These are phyloP conservation scores for Carpatolechia fugitivella DNA, from an alignment of 2,888 invertebrate species.

Conservation along the genomic window DNA sequence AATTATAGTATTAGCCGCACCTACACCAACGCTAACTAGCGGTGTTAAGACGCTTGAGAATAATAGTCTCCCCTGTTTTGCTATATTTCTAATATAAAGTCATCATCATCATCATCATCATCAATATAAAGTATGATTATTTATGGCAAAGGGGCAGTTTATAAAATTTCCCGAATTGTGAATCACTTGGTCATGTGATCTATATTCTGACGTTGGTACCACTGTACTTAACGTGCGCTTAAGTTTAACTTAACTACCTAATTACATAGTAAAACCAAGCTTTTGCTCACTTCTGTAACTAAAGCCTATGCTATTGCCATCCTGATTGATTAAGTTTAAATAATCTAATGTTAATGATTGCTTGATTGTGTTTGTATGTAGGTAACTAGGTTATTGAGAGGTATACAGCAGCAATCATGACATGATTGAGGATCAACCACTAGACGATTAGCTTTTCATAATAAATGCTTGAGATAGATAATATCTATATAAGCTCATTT, in stretches of 20 bases:
- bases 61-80: not conserved
- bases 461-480: no score
- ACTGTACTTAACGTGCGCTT: slow-evolving; percentile 25
- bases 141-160: not conserved
- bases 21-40: slow-evolving; percentile 46
- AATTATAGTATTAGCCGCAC: slow-evolving; percentile 73
- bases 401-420: no score
- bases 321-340: no score
- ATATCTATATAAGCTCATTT: no score
- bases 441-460: no score
- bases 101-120: no score
- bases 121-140: not conserved
- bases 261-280: not conserved
- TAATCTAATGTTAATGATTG: no score
- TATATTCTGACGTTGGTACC: slow-evolving; percentile 46
- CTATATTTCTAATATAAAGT: not conserved
- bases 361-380: no score
- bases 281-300: not conserved
- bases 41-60: not conserved
- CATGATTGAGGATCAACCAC: no score
- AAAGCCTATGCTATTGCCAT: not conserved
- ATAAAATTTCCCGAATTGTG: slow-evolving; percentile 22
- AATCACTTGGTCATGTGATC: slow-evolving; percentile 56
- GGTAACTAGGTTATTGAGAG: no score
- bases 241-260: not conserved